Evolutionary conservation across 2,113 vertebrate species (phyloP).

Genomic region (Pampusana beccarii): DNA sequence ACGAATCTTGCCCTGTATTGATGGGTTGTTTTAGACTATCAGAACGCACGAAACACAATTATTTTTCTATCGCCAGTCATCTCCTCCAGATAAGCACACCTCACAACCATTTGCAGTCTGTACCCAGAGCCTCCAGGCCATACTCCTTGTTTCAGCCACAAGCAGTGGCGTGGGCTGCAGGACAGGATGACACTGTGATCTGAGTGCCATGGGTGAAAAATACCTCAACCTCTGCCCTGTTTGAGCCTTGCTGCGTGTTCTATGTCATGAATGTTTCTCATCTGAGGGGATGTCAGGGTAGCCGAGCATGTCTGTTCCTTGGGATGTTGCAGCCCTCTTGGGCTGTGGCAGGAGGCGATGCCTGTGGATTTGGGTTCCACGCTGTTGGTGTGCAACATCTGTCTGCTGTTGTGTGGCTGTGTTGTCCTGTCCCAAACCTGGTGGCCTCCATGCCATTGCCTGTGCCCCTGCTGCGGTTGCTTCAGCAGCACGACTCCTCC

Average conservation of each 20-base stretch:
- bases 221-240: no score
- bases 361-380: rapidly evolving
- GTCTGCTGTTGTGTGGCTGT: rapidly evolving
- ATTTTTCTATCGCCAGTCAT: background rate
- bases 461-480: rapidly evolving
- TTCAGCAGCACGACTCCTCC: rapidly evolving
- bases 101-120: background rate
- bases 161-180: rapidly evolving
- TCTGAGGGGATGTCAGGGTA: rapidly evolving
- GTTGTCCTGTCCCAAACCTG: background rate
- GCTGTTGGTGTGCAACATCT: no score
- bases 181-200: rapidly evolving
- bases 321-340: rapidly evolving
- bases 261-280: no score
- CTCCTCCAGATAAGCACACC: background rate
- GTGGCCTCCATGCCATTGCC: background rate
- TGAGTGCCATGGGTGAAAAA: rapidly evolving
- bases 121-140: background rate
- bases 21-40: background rate
- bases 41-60: background rate
- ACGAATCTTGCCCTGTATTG: background rate
- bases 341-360: background rate
- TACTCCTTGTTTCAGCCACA: background rate
- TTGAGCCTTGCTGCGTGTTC: no score
- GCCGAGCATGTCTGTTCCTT: rapidly evolving